These are phyloP conservation scores for Danio aesculapii DNA, from an alignment of 2,797 vertebrate genomes.

Conservation along the genomic window DNA sequence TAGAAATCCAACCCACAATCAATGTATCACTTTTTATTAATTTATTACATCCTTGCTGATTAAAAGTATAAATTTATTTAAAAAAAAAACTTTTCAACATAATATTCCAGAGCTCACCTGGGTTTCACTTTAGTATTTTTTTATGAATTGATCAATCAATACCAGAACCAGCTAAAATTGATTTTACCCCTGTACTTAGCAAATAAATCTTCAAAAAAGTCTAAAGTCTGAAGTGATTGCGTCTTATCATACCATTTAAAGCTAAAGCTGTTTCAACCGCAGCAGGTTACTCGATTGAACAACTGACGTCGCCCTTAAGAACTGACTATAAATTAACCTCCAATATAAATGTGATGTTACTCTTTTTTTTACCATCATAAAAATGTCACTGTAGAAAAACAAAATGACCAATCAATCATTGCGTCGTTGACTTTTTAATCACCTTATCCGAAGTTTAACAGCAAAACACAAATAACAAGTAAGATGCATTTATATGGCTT, in stretches of 20 bases:
- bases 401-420: slow-evolving; percentile 9
- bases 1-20: too few species aligned
- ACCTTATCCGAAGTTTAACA: background rate
- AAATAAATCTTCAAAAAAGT: slow-evolving; percentile 22
- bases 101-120: too few species aligned
- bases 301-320: background rate
- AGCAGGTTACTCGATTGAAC: background rate
- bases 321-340: background rate
- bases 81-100: too few species aligned
- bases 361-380: background rate
- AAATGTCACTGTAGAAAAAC: background rate
- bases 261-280: background rate
- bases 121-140: background rate
- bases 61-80: background rate
- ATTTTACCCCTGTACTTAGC: background rate
- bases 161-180: background rate
- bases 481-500: background rate
- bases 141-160: background rate
- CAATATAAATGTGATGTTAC: background rate
- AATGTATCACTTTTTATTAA: background rate
- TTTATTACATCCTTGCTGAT: background rate
- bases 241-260: background rate
- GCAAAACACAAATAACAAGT: background rate
- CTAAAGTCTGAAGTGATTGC: background rate
- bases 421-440: background rate